phyloP scores from a whole-genome alignment of 2,797 vertebrate genomes.

The Melanotaenia nigrans region DNA sequence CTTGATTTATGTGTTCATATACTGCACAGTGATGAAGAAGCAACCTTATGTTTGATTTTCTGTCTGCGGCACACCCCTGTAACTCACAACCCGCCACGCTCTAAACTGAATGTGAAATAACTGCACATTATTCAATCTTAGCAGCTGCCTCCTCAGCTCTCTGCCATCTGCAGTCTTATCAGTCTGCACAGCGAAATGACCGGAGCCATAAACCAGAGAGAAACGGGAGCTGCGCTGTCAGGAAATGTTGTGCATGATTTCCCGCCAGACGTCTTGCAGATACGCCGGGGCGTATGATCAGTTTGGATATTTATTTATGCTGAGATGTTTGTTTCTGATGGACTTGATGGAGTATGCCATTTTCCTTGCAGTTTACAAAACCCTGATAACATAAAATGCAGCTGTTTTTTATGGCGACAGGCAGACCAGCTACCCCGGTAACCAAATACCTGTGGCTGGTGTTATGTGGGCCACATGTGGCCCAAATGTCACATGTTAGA shows the following conservation, averaged over 20 bases:
- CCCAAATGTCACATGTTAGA: background rate
- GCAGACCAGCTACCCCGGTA: background rate
- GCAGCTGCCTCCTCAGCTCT: constrained; percentile 4
- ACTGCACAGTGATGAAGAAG: background rate
- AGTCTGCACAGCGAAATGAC: background rate
- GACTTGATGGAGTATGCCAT: background rate
- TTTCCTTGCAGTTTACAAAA: background rate
- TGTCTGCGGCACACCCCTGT: background rate
- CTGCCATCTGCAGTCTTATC: constrained; percentile 4
- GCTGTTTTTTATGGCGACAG: background rate
- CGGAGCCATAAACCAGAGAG: background rate
- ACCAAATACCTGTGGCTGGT: background rate
- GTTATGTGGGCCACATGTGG: background rate
- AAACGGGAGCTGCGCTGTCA: background rate
- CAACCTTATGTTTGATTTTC: background rate
- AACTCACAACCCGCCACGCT: background rate
- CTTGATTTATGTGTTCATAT: background rate
- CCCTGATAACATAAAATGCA: background rate
- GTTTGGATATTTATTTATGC: constrained; percentile 20
- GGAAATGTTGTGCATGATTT: constrained; percentile 20
- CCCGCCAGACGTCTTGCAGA: background rate
- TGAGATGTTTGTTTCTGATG: background rate
- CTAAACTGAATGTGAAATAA: constrained; percentile 1
- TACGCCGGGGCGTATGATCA: background rate
- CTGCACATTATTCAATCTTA: constrained; percentile 1